A percentile compares a stretch with the other conserved stretches of the same genome.
Conservation (phyloP, 1,140 invertebrate genomes). For the Drosophila biarmipes region DNA sequence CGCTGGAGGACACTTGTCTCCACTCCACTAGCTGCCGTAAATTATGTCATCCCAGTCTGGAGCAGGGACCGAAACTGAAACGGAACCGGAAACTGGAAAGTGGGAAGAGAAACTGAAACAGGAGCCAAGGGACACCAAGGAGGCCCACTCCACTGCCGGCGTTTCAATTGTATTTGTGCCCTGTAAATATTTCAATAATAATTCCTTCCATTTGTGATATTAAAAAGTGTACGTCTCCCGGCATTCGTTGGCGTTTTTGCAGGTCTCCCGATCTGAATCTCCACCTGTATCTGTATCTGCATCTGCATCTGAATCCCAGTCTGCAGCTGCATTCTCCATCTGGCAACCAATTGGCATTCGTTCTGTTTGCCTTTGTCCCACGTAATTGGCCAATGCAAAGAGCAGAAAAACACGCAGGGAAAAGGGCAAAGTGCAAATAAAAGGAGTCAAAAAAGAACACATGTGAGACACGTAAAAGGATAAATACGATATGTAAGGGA, state of each 20-base stretch:
- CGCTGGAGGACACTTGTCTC: constrained; percentile 55
- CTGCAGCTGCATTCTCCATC: constrained; percentile 39
- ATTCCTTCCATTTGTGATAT: constrained; percentile 47
- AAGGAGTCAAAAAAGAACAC: neutral
- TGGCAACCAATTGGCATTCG: constrained; percentile 54
- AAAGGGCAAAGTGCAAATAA: neutral
- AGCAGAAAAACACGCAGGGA: neutral
- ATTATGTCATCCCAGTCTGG: constrained; percentile 56
- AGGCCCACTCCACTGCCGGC: neutral
- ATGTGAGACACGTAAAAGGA: neutral
- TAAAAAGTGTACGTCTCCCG: constrained; percentile 46
- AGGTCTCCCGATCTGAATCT: constrained; percentile 5
- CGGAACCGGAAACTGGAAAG: neutral
- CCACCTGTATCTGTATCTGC: neutral
- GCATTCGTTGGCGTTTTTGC: constrained; percentile 7
- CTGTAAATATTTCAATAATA: constrained; percentile 66
- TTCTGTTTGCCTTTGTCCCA: constrained; percentile 44
- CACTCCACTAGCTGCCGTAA: constrained; percentile 49
- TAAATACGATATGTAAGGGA: neutral
- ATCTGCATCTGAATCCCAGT: constrained; percentile 17
- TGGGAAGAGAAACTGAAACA: neutral
- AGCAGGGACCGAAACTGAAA: constrained; percentile 4
- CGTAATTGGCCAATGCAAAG: constrained; percentile 55
- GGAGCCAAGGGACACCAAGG: constrained; percentile 8
- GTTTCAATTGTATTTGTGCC: constrained; percentile 46